A percentile compares a stretch with the other conserved stretches of the same genome.
Evolutionary conservation across 2,888 invertebrate species (phyloP).

Genomic region (Corythucha ciliata): DNA sequence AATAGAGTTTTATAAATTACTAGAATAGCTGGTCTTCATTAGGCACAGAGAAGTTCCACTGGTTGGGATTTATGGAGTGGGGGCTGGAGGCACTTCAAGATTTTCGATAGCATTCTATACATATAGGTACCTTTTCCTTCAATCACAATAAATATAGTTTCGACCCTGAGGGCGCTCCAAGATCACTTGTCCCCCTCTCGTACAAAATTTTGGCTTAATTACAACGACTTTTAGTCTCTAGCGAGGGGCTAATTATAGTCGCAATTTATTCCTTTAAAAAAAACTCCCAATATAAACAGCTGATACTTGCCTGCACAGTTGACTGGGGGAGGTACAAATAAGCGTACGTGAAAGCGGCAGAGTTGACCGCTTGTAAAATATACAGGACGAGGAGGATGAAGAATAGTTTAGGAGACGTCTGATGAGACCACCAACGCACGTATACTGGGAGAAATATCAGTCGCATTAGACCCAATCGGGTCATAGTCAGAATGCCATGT

Average conservation of each 20-base stretch:
- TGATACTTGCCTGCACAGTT: conserved; percentile 45
- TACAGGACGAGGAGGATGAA: conserved; percentile 67
- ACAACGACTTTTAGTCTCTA: too few relatives aligned
- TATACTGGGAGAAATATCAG: conserved; percentile 75
- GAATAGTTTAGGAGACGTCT: conserved; percentile 71
- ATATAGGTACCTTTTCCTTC: too few relatives aligned
- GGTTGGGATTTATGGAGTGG: too few relatives aligned
- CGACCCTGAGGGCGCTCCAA: too few relatives aligned
- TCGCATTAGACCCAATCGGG: conserved; percentile 70
- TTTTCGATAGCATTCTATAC: too few relatives aligned
- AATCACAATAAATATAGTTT: too few relatives aligned
- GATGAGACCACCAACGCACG: conserved; percentile 82
- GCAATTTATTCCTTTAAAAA: neutral
- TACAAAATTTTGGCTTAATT: too few relatives aligned
- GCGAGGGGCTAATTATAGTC: conserved; percentile 11
- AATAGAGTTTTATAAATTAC: too few relatives aligned
- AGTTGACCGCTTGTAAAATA: conserved; percentile 59
- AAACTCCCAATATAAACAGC: neutral
- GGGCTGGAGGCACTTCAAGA: too few relatives aligned
- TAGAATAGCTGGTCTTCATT: too few relatives aligned
- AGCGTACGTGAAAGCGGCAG: conserved; percentile 46
- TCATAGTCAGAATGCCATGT: conserved; percentile 76
- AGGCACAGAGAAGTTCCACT: too few relatives aligned
- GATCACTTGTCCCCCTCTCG: too few relatives aligned
- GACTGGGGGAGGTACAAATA: conserved; percentile 31